Evolutionary conservation across 2,888 invertebrate genomes (phyloP).

Genomic region (Papilio elwesi): DNA sequence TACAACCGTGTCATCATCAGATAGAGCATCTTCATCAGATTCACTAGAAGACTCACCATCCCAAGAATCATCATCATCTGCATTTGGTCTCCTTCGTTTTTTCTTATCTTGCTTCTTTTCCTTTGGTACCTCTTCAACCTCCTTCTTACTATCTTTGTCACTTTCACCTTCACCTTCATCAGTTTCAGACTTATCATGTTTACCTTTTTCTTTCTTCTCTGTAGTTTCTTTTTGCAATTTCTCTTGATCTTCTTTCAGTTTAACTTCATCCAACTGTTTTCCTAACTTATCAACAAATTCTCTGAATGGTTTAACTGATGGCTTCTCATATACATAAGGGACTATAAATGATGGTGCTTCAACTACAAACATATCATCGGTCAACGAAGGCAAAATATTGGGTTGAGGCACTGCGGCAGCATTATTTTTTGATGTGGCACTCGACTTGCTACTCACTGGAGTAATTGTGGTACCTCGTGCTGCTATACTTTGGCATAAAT

Average conservation of each 20-base stretch:
- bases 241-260: slow-evolving; percentile 70
- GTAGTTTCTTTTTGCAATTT: slow-evolving; percentile 64
- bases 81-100: slow-evolving; percentile 64
- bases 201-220: slow-evolving; percentile 69
- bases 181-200: slow-evolving; percentile 64
- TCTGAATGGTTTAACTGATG: slow-evolving; percentile 91
- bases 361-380: slow-evolving; percentile 96
- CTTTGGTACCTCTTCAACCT: slow-evolving; percentile 55
- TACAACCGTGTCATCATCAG: slow-evolving; percentile 78
- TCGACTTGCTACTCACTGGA: slow-evolving; percentile 70
- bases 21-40: slow-evolving; percentile 78
- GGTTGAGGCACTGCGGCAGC: slow-evolving; percentile 59
- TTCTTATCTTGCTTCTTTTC: slow-evolving; percentile 69
- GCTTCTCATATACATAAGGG: slow-evolving; percentile 96
- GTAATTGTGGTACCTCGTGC: slow-evolving; percentile 83
- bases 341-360: slow-evolving; percentile 97
- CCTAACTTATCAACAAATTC: slow-evolving; percentile 88
- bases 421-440: slow-evolving; percentile 47
- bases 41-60: slow-evolving; percentile 83
- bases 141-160: slow-evolving; percentile 48
- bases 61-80: slow-evolving; percentile 86
- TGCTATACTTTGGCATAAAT: slow-evolving; percentile 79
- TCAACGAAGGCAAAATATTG: slow-evolving; percentile 90
- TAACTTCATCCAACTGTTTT: slow-evolving; percentile 84
- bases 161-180: slow-evolving; percentile 53